These are phyloP conservation scores for Synanthedon myopaeformis DNA, from an alignment of 2,888 invertebrate genomes.

Conservation along the genomic window DNA sequence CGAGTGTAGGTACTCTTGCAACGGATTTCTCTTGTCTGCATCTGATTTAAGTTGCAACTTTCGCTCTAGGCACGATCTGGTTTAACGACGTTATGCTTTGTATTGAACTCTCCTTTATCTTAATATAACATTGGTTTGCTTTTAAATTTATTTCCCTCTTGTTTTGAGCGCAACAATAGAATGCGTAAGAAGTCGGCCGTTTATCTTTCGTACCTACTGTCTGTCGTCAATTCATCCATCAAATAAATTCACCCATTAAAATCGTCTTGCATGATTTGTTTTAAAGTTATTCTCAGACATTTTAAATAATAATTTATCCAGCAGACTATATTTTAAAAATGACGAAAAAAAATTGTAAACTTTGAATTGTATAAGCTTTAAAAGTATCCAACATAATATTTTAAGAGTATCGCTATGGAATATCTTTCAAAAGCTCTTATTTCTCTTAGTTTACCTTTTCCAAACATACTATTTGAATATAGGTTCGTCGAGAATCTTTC, in stretches of 20 bases:
- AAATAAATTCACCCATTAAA: no score
- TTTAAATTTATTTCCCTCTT: neutral
- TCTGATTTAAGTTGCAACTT: constrained; percentile 55
- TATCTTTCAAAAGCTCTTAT: no score
- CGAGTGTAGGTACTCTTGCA: constrained; percentile 39
- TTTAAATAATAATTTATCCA: no score
- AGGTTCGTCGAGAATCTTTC: neutral
- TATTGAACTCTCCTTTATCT: neutral
- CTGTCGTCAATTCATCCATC: no score
- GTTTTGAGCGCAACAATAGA: neutral
- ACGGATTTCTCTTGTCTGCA: constrained; percentile 45
- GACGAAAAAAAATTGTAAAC: no score
- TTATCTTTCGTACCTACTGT: no score
- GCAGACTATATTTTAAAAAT: no score
- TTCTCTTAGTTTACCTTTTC: neutral
- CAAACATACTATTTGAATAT: neutral
- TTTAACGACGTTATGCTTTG: constrained; percentile 5
- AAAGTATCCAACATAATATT: no score
- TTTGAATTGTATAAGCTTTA: no score
- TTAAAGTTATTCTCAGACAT: no score
- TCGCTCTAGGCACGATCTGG: constrained; percentile 52
- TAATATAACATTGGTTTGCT: neutral
- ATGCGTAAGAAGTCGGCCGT: neutral
- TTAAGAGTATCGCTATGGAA: no score
- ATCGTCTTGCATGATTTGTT: no score